phyloP scores from a whole-genome alignment of 2,797 vertebrate species.

The Eulemur mongoz region DNA sequence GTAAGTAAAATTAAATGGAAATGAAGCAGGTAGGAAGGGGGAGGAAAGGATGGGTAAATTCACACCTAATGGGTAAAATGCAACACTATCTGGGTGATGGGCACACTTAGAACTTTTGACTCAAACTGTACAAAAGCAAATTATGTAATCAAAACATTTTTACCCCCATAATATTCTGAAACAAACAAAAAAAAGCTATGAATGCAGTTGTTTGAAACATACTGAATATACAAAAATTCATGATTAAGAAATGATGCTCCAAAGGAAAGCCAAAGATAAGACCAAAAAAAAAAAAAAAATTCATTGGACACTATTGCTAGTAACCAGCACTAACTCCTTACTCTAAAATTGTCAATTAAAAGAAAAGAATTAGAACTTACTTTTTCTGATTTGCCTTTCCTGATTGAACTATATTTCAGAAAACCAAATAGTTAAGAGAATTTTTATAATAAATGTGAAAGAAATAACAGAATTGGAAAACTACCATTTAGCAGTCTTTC shows the following conservation, averaged over 20 bases:
- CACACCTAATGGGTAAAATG: too few species aligned
- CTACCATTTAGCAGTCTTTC: neutral
- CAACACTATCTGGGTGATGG: too few species aligned
- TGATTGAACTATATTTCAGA: neutral
- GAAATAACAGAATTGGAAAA: conserved; percentile 15
- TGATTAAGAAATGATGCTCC: neutral
- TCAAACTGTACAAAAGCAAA: too few species aligned
- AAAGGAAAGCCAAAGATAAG: neutral
- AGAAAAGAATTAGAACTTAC: neutral
- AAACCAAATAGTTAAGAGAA: neutral
- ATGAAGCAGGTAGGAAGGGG: too few species aligned
- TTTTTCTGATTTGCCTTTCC: neutral
- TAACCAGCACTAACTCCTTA: neutral
- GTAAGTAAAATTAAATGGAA: too few species aligned
- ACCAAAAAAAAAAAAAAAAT: neutral
- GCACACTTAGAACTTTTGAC: too few species aligned
- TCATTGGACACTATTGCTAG: neutral
- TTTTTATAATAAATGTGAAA: neutral
- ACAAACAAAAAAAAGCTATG: neutral
- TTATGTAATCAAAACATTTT: too few species aligned
- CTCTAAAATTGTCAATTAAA: neutral
- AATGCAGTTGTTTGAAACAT: neutral
- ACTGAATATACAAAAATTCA: neutral
- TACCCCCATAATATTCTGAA: too few species aligned
- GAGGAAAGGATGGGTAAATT: too few species aligned